phyloP scores from a whole-genome alignment of 1,140 invertebrate species.

The Aplysia californica region DNA sequence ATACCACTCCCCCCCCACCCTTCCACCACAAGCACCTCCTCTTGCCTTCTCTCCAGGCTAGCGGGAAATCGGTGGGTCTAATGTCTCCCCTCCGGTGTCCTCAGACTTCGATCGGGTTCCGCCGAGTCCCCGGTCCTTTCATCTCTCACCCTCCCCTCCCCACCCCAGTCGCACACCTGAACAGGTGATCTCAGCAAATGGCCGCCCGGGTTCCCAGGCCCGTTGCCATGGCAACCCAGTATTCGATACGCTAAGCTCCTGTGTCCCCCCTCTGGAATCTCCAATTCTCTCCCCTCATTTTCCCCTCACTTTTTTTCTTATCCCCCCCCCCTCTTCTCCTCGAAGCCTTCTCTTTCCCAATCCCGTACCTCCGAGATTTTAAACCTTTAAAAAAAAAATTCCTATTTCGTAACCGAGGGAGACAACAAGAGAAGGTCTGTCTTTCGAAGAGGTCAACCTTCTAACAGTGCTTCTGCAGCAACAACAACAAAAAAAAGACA shows the following conservation, averaged over 20 bases:
- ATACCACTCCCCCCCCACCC: not conserved
- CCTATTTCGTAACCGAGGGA: too few species aligned
- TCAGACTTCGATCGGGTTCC: slow-evolving; percentile 21
- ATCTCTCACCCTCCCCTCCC: not conserved
- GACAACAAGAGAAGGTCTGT: too few species aligned
- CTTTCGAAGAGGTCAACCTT: too few species aligned
- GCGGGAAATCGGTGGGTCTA: too few species aligned
- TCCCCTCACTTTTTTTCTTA: not conserved
- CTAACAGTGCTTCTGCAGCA: too few species aligned
- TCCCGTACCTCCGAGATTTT: not conserved
- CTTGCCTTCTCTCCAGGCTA: not conserved
- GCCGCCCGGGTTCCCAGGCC: slow-evolving; percentile 13
- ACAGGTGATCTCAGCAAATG: slow-evolving; percentile 25
- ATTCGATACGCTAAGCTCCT: slow-evolving; percentile 23
- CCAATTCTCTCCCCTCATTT: not conserved
- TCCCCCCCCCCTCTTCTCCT: not conserved
- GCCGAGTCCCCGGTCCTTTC: slow-evolving; percentile 17
- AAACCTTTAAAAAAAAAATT: too few species aligned
- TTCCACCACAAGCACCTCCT: too few species aligned
- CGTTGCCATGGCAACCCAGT: slow-evolving; percentile 27
- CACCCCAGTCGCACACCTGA: not conserved
- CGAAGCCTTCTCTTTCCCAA: not conserved
- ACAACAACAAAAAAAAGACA: too few species aligned
- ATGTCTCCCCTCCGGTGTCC: too few species aligned
- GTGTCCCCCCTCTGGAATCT: slow-evolving; percentile 1